Percentiles rank a stretch among this genome's conserved stretches.
Evolutionary conservation across 2,113 vertebrate species (phyloP).

Genomic region (Donacobius atricapilla): DNA sequence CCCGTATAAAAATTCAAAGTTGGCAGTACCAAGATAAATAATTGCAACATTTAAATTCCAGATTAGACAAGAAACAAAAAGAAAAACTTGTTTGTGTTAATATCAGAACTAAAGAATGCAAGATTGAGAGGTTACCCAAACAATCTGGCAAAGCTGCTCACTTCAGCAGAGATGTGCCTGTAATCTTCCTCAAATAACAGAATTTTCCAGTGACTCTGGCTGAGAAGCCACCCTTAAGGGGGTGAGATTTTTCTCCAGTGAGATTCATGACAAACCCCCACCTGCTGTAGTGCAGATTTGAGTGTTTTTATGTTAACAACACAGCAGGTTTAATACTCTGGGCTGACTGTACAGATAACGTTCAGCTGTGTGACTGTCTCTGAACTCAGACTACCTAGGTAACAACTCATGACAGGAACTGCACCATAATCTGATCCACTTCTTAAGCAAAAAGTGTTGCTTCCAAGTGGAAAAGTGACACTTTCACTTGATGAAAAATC

Average conservation of each 20-base stretch:
- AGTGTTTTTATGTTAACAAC: background rate
- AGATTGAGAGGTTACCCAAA: background rate
- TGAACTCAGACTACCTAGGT: background rate
- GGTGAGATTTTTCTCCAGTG: background rate
- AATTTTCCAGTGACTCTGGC: background rate
- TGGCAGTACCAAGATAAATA: background rate
- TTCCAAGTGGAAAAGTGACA: background rate
- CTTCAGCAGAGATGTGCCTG: background rate
- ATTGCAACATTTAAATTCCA: background rate
- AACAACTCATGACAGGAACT: background rate
- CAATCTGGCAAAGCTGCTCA: background rate
- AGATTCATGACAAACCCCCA: background rate
- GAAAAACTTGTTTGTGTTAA: background rate
- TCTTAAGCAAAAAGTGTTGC: background rate
- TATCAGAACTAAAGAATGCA: slow-evolving; percentile 6
- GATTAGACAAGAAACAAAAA: background rate
- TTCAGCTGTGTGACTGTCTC: background rate
- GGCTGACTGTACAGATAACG: background rate
- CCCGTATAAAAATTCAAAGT: background rate
- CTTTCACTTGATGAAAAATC: background rate
- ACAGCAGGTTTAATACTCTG: background rate
- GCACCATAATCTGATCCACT: background rate
- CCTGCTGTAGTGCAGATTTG: background rate
- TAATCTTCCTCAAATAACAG: background rate
- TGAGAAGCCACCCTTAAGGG: background rate